Base-by-base conservation (phyloP, 2,797 vertebrate species). In the Syngnathus acus region DNA sequence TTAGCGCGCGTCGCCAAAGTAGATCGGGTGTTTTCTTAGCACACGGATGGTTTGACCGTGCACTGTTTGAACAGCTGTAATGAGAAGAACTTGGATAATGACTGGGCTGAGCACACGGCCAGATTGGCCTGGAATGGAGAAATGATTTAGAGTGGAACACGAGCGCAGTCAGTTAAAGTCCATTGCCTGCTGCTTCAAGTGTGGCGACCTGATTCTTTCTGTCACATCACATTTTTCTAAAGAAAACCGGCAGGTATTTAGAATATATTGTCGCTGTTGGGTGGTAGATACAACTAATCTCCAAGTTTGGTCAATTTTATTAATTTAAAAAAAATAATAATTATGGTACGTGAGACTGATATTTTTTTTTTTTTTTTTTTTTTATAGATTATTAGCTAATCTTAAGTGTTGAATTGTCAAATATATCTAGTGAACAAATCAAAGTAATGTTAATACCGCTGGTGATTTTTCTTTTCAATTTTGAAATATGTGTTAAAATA, bases 1-100 rank as follows among this genome's bases (percentile, higher is more conserved):
- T 82, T 89, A 91, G 88, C 78, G 87, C 89, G 84, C 62, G 76
- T 86, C 90, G 88, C 88, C 69, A 89, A 88, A 92, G 90, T 83
- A 88, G 86, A 84, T 82, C 86, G 86, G 82, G 73, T 94, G 90
- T 94, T 97, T 94, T 93, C 88, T 89, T 92, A 90, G 14, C 45
- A 5, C 45, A 17, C 45, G 5, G 16, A 47, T 47, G 45, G 45
- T 17, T 47, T 47, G 45, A 47, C 45, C 83, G 79, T 84, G 85
- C 90, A 77, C 76, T 93, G 89, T 92, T 92, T 92, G 85, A 93
- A 88, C 90, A 93, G 88, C 86, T 92, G 86, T 90, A 90, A 92
- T 89, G 89, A 93, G 87, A 85, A 86, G 50, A 51, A 51, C 89
- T 51, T 10, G 1, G 19, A 90, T 84, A 71, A 73, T 90, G 86